Base-by-base conservation (phyloP, 2,888 invertebrate species). In the Ophion ventricosus region DNA sequence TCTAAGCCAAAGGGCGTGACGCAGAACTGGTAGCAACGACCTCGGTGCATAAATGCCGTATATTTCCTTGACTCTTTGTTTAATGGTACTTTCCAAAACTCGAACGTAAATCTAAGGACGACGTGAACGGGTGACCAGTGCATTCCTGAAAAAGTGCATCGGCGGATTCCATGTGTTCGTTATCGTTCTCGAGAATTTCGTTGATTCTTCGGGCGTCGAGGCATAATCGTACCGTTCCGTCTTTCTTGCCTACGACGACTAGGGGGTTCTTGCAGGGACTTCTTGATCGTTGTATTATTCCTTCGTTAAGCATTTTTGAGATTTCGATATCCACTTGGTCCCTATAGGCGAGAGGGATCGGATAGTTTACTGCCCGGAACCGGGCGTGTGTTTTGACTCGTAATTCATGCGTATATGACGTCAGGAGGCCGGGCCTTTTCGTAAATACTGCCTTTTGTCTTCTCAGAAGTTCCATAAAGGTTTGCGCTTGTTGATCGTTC, bases 311-410 rank as follows among this genome's bases (percentile, higher is more conserved):
- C 70, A 78, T 54, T 35, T 49, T 70, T 49, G 26, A 1, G 1
- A 70, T 70, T 25, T 78, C 70, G 0, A 0, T 10, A 4, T 78
- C 79, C 1, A 72, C 79, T 7, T 49, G 64, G 0, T 79, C 56
- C 4, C 57, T 54, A 14, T 79, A 70, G 1, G 72, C 72, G 0
- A 79, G 20, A 0, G 79, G 79, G 0, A 79, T 57, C 0, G 72
- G 64, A 14, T 79, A 72, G 0, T 29, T 26, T 2, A 20, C 26
- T 1, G 69, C 29, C 20, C 61, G 40, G 20, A 70, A 78, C 3
- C 70, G 35, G 5, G 25, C 17, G 20, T 78, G 78, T 23, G 61
- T 35, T 0, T 63, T 54, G 0, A 35, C 54, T 4, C 23, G 40
- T 5, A 78, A 26, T 17, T 70, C 70, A 4, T 78, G 78, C 54